Base-by-base conservation (phyloP, 2,113 vertebrate species). In the Thymallus thymallus region DNA sequence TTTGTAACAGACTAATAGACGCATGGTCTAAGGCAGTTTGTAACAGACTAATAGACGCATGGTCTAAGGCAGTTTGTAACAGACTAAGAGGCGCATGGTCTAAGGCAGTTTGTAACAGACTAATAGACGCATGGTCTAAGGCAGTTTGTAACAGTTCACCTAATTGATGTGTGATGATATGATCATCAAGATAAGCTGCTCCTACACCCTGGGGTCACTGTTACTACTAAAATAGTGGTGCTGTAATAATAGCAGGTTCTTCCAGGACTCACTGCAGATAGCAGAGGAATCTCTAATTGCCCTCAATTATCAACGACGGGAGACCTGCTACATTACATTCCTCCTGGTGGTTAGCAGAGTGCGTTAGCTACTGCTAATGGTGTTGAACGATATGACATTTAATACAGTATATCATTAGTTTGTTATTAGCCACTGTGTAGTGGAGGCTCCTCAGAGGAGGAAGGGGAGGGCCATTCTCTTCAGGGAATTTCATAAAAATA, bases 261-360 rank as follows among this genome's bases (percentile, higher is more conserved):
- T 86, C 72, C 77, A 81, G 69, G 71, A 58, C 75, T 26, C 64
- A 41, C 76, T 71, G 65, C 76, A 86, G 80, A 80, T 69, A 88
- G 76, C 73, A 77, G 76, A 76, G 76, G 75, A 88, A 90, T 82
- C 84, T 88, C 85, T 88, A 90, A 90, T 88, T 89, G 86, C 75
- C 51, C 69, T 51, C 82, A 85, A 88, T 89, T 89, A 90, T 88
- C 82, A 76, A 82, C n/a, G 1, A 51, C 83, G 80, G 84, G 84
- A 88, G 88, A 87, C 72, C 81, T 79, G 76, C 48, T 51, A 18
- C 48, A 18, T 16, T 16, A 51, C 75, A 84, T 89, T 87, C 82
- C 87, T 73, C 79, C 83, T 80, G 77, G 75, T 77, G 80, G 46
- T 58, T 6, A 62, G 70, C 72, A 51, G 68, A 65, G 60, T 64